Evolutionary conservation across 2,113 vertebrate species (phyloP).

Genomic region (Panurus biarmicus): DNA sequence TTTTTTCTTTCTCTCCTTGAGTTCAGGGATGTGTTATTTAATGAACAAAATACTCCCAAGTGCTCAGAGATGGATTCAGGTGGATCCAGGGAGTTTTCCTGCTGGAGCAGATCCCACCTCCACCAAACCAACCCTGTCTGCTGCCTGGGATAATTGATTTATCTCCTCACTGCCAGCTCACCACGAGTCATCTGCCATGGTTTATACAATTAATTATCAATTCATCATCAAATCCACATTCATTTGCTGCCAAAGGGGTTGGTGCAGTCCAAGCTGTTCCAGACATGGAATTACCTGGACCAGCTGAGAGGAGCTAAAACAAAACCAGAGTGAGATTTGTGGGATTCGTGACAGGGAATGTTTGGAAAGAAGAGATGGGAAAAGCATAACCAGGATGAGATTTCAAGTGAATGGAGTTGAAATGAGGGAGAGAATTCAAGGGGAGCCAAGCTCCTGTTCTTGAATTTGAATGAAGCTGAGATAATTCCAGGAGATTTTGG

Average conservation of each 20-base stretch:
- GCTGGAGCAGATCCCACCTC: too few species aligned
- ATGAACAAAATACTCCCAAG: not conserved
- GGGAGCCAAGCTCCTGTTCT: not conserved
- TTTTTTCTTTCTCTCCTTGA: too few species aligned
- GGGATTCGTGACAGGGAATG: rapidly evolving
- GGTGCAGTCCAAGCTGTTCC: too few species aligned
- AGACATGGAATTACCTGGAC: too few species aligned
- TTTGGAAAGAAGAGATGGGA: too few species aligned
- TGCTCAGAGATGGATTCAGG: not conserved
- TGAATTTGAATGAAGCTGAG: not conserved
- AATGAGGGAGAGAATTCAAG: not conserved
- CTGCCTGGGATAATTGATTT: too few species aligned
- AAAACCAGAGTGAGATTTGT: rapidly evolving
- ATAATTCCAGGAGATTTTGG: not conserved
- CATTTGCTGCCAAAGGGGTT: too few species aligned
- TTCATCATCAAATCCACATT: not conserved
- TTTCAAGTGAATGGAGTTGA: not conserved
- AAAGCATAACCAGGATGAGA: not conserved
- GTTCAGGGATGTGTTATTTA: not conserved
- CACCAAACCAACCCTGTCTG: too few species aligned
- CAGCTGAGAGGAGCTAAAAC: not conserved
- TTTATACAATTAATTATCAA: not conserved
- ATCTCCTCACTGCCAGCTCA: too few species aligned
- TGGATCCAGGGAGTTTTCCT: too few species aligned
- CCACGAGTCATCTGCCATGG: too few species aligned